Evolutionary conservation across 2,113 vertebrate species (phyloP), one percentile per base, ranked within the genome.

Genomic region (Geothlypis trichas): DNA sequence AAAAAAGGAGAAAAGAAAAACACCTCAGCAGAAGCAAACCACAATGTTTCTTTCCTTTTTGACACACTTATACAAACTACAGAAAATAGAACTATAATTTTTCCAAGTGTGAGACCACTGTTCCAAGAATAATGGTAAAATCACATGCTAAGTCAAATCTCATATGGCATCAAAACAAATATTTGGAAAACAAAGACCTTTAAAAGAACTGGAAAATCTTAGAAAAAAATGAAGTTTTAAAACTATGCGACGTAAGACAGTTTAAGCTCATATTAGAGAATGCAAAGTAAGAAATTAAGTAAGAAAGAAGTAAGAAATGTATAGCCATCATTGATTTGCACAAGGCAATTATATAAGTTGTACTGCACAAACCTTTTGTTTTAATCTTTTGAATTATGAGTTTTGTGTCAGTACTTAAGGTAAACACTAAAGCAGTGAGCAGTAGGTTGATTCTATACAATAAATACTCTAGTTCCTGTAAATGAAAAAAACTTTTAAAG

Each of bases 1-100:
- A 33, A 33, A 3, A 1, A 2, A 2, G 3, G 4, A 2, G 2
- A 19, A 54, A 54, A 54, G n/a, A 54, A 42, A 74, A 47, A 4
- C 5, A n/a, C 35, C 30, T 71, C 17, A 0, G 30, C n/a, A 65
- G 23, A 52, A 26, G 39, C 5, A 55, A 79, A 81, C 33, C 9
- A 9, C 20, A 46, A 26, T 55, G 3, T 46, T 59, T 92, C 21
- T 39, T 87, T 75, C 28, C 24, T 68, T 76, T 87, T 86, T 68
- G 26, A 52, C 14, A 67, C 9, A 55, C 6, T 92, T 55, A 57
- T 9, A 89, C 7, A 63, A 91, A 61, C 13, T 21, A 78, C 8
- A 23, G 28, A 92, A 92, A 92, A 61, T 9, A 6, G 10, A 75
- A 71, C 13, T 17, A 13, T 31, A 49, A 8, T 61, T 88, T 69